Percentiles rank a stretch among this genome's conserved stretches.
These are phyloP conservation scores for Yoshiicerus persimilis DNA, from an alignment of 1,140 invertebrate genomes.

Conservation along the genomic window DNA sequence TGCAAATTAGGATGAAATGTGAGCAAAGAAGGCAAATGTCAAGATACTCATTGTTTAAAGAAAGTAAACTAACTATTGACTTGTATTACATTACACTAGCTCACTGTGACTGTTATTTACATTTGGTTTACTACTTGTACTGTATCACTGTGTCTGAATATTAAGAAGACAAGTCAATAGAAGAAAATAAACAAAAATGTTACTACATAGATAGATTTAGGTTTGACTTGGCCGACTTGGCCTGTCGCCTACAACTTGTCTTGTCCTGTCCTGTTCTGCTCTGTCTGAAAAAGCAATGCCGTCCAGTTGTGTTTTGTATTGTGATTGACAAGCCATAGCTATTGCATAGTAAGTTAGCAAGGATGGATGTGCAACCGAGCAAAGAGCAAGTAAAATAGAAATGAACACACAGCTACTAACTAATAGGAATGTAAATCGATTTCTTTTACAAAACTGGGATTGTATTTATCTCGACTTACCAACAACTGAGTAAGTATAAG, in stretches of 20 bases:
- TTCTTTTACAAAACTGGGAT: not conserved
- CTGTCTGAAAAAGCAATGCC: not conserved
- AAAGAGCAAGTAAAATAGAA: not conserved
- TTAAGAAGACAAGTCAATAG: not conserved
- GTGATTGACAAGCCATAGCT: not conserved
- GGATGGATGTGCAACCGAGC: not conserved
- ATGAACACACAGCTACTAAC: not conserved
- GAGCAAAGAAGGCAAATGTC: not conserved
- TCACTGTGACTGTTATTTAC: not conserved
- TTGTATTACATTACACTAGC: not conserved
- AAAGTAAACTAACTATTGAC: no score
- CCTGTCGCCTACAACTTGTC: slow-evolving; percentile 5
- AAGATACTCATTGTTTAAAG: not conserved
- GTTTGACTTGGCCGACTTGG: not conserved
- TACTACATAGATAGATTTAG: not conserved
- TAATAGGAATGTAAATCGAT: not conserved
- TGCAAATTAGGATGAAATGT: not conserved
- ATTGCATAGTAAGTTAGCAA: not conserved
- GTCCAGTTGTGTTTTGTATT: not conserved
- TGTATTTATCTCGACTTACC: not conserved
- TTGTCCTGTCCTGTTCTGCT: no score
- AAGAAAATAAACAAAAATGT: not conserved
- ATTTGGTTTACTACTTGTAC: not conserved
- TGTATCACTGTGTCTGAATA: not conserved
- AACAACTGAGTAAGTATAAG: no score